phyloP scores from a whole-genome alignment of 2,888 invertebrate species.

The Pachliopta kotzebuea region DNA sequence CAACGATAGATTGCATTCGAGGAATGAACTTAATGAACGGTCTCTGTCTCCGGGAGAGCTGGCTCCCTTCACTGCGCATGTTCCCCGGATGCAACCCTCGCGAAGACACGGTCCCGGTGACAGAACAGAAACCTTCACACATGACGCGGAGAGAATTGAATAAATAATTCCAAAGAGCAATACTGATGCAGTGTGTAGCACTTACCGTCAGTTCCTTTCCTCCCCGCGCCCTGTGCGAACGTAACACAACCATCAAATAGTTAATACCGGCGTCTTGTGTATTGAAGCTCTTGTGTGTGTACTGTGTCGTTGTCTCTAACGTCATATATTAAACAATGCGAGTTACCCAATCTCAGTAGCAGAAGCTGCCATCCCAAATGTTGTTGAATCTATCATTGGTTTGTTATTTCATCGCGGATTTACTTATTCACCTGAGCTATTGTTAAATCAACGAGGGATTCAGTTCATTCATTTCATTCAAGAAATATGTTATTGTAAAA shows the following conservation, averaged over 20 bases:
- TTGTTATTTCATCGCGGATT: too few species aligned
- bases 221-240: slow-evolving; percentile 46
- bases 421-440: too few species aligned
- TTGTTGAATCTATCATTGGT: too few species aligned
- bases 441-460: too few species aligned
- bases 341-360: slow-evolving; percentile 21
- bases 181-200: slow-evolving; percentile 56
- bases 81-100: slow-evolving; percentile 31
- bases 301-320: slow-evolving; percentile 75
- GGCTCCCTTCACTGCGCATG: too few species aligned
- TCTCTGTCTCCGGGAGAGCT: too few species aligned
- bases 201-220: slow-evolving; percentile 66
- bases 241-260: slow-evolving; percentile 34
- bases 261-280: slow-evolving; percentile 51
- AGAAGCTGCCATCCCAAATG: too few species aligned
- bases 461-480: too few species aligned
- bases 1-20: too few species aligned
- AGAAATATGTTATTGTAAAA: too few species aligned
- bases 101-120: slow-evolving; percentile 29
- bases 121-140: slow-evolving; percentile 34
- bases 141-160: slow-evolving; percentile 46
- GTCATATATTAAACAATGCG: slow-evolving; percentile 41
- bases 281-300: slow-evolving; percentile 72
- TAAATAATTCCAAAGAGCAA: slow-evolving; percentile 52
- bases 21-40: too few species aligned